These are phyloP conservation scores for Drosophila miranda DNA, from an alignment of 1,140 invertebrate genomes.

Conservation along the genomic window DNA sequence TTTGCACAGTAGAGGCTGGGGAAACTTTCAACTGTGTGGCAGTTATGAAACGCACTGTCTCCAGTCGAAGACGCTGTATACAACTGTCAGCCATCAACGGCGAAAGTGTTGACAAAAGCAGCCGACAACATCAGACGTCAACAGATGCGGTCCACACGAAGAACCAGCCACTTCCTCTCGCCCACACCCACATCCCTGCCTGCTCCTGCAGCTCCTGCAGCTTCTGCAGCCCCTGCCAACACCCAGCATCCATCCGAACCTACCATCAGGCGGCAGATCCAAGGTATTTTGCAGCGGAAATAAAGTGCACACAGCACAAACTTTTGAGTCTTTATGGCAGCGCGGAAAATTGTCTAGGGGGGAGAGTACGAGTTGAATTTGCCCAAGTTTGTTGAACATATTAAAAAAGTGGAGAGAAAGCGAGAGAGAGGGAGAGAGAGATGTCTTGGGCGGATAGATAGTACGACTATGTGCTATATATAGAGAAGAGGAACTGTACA, in stretches of 20 bases:
- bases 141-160: constrained; percentile 63
- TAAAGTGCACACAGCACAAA: constrained; percentile 72
- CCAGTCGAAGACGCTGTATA: constrained; percentile 1
- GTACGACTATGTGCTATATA: constrained; percentile 24
- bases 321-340: constrained; percentile 76
- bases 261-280: constrained; percentile 53
- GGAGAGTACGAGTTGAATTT: constrained; percentile 43
- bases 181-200: background rate
- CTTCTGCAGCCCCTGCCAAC: background rate
- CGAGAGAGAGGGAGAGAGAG: constrained; percentile 1
- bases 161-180: constrained; percentile 30
- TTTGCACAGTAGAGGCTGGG: too few relatives aligned
- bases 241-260: background rate
- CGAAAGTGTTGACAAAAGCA: constrained; percentile 76
- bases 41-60: constrained; percentile 31
- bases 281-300: constrained; percentile 78
- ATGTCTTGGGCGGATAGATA: background rate
- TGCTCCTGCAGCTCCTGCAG: too few relatives aligned
- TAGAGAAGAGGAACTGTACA: constrained; percentile 60
- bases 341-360: constrained; percentile 70
- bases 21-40: background rate
- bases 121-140: constrained; percentile 77
- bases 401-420: constrained; percentile 57
- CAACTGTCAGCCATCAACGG: constrained; percentile 67
- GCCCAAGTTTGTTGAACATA: constrained; percentile 75